phyloP scores from a whole-genome alignment of 2,797 vertebrate species.

The Lerista edwardsae region DNA sequence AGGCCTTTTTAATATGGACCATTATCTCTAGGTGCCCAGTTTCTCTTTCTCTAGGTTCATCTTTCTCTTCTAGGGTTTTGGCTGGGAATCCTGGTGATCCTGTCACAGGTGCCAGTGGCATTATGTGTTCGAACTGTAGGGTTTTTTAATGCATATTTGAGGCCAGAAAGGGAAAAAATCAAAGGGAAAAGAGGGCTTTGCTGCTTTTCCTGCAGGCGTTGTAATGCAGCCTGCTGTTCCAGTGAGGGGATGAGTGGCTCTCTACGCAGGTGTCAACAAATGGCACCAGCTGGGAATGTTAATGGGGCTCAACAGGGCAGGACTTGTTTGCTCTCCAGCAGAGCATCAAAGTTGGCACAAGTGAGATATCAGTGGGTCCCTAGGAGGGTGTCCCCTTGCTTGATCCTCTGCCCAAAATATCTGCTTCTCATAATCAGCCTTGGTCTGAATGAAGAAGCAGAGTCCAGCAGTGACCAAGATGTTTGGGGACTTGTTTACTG shows the following conservation, averaged over 20 bases:
- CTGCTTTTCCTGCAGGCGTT: rapidly evolving
- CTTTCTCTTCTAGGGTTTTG: not conserved
- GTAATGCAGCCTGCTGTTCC: not conserved
- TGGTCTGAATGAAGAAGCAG: not conserved
- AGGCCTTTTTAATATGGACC: not conserved
- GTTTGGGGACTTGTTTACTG: not conserved
- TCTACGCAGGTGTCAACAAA: conserved; percentile 18
- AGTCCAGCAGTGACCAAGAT: not conserved
- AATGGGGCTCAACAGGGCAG: not conserved
- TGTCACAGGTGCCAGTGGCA: not conserved
- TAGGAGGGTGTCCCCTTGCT: conserved; percentile 1
- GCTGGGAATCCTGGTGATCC: not conserved
- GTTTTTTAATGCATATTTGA: not conserved
- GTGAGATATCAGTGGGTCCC: not conserved
- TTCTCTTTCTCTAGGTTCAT: not conserved
- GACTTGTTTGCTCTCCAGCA: conserved; percentile 13
- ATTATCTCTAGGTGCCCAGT: not conserved
- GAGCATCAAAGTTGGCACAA: not conserved
- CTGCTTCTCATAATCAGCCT: not conserved
- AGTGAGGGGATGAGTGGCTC: not conserved
- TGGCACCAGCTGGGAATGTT: not conserved
- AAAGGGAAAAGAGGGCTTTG: not conserved
- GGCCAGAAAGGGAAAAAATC: not conserved
- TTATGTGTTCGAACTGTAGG: not conserved
- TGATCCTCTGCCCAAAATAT: not conserved